Evolutionary conservation across 2,113 vertebrate genomes (phyloP), one percentile per base, ranked within the genome.

Genomic region (Ochotona princeps): DNA sequence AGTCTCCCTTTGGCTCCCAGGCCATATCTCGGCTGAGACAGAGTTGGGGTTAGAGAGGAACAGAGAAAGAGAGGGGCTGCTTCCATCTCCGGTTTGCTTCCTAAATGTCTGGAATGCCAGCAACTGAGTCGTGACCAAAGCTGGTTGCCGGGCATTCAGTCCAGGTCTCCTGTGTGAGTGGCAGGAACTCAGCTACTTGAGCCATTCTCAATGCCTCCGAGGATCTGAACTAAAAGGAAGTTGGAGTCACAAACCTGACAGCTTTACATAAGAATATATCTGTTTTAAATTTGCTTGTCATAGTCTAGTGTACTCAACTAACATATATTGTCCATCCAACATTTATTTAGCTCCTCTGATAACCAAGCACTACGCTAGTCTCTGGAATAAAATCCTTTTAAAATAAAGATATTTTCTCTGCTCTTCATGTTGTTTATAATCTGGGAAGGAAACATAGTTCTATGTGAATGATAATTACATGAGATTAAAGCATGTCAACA

Each of bases 371-470:
- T 44, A 8, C 51, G 30, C 65, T 32, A 61, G 28, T 17, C 69
- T 75, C 32, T 92, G 32, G 51, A 76, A 83, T 44, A 78, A 86
- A 74, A 54, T 44, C 12, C n/a, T 84, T 92, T 79, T 69, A 67
- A 30, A 90, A 92, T 57, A 72, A 80, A 86, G 38, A 57, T 12
- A 6, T 66, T 44, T 54, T 73, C 49, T 26, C 20, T 83, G 61
- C 57, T 83, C 49, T 90, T 94, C 66, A 60, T 3, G 51, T 74
- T 63, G 60, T 44, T 87, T 20, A 47, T n/a, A 38, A 35, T 47
- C 69, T 89, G 60, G 49, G 63, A 87, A 61, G 21, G 65, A 73
- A 28, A 72, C 4, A 54, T 0, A 0, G 7, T 70, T 73, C 57
- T 18, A 32, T 79, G 38, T 6, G 67, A 88, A 14, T 51, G 21